A percentile compares a stretch with the other conserved stretches of the same genome.
Conservation (phyloP, 2,113 vertebrate species). For the Anarhynchus alexandrinus region DNA sequence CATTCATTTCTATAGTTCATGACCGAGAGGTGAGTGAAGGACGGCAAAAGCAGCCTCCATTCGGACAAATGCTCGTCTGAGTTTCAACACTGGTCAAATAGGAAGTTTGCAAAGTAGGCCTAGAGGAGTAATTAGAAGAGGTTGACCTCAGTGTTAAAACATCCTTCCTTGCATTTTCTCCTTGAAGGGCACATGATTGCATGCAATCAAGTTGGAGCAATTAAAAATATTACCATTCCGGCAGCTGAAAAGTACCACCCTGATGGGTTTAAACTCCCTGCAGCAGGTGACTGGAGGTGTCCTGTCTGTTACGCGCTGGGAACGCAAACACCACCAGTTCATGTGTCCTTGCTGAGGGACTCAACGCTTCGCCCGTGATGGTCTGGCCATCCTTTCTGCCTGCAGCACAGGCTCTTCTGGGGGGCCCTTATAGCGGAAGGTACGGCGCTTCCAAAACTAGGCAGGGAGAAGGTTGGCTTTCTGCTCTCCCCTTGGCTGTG, state of each 20-base stretch:
- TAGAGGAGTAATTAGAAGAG: background rate
- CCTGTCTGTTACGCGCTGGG: background rate
- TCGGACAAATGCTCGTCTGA: background rate
- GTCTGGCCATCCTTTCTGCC: background rate
- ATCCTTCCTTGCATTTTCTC: background rate
- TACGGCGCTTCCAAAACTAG: background rate
- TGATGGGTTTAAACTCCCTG: background rate
- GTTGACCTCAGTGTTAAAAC: background rate
- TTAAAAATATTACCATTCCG: background rate
- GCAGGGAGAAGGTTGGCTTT: background rate
- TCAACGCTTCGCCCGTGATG: background rate
- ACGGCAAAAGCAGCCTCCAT: background rate
- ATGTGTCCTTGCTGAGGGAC: accelerated
- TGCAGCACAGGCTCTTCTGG: background rate
- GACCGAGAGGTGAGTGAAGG: background rate
- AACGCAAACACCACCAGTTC: background rate
- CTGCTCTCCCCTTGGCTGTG: background rate
- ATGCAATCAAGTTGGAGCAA: background rate
- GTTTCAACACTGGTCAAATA: background rate
- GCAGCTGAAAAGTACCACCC: background rate
- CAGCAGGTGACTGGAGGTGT: background rate
- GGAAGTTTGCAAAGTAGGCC: background rate
- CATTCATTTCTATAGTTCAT: background rate
- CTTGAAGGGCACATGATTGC: background rate
- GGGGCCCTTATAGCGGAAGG: accelerated